Evolutionary conservation across 2,113 vertebrate species (phyloP), one percentile per base, ranked within the genome.

Genomic region (Calidris pygmaea): DNA sequence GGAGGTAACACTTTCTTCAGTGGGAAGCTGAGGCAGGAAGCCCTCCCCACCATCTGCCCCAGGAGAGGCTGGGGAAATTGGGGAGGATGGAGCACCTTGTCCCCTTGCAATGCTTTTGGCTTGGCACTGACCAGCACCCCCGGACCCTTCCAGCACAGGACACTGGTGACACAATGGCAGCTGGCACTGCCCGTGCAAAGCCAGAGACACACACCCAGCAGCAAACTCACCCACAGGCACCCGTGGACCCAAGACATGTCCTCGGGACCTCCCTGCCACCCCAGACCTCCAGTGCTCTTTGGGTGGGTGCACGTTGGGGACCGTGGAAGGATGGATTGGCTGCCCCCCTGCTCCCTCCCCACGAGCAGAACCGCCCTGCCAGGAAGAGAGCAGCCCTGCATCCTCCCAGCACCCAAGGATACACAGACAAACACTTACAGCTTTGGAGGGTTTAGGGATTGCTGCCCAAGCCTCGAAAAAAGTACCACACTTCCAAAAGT

Each of bases 241-340:
- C 72, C 22, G 37, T 4, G 27, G 87, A 34, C 37, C 43, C 52
- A 34, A 12, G 65, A 20, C 0, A 0, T 0, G 2, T 5, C 80
- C 75, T 41, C 1, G 26, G 41, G 48, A 56, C 52, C 12, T 5
- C 37, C 74, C 41, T 16, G 26, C 52, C 52, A 58, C 50, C 78
- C 39, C 39, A 68, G 8, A 19, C 7, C 58, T 12, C 23, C 29
- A 22, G 12, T 0, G 30, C 26, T 65, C 60, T 41, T 32, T 8
- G 14, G 16, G 35, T 3, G 60, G 65, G 22, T 35, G 45, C 26
- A 29, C 1, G 2, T 0, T 47, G 39, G 41, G 60, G 5, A 52
- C 34, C 1, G 2, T 22, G 41, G 14, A 18, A 63, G 37, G 43
- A 91, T 12, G 14, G 39, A 32, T 12, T 2, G 1, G 14, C 7